These are phyloP conservation scores for Drosophila peninsularis DNA, from an alignment of 2,888 invertebrate species.

Conservation along the genomic window DNA sequence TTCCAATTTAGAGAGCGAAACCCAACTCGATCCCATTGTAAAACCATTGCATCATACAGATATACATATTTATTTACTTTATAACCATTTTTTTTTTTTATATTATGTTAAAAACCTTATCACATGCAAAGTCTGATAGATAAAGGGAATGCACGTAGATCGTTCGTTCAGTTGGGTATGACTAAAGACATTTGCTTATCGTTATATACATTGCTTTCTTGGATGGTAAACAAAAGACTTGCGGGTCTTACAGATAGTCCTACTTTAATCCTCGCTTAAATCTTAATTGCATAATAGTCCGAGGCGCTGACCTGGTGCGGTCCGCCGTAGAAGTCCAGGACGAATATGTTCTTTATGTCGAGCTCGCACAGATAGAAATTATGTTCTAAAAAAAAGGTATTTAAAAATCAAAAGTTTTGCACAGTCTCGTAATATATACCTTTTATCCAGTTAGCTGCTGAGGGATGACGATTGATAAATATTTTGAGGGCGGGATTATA, in stretches of 20 bases:
- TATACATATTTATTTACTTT: background rate
- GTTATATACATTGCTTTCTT: conserved; percentile 6
- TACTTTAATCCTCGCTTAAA: conserved; percentile 23
- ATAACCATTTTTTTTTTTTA: background rate
- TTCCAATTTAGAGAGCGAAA: too few relatives aligned
- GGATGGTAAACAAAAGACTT: conserved; percentile 15
- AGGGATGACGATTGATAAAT: conserved; percentile 82
- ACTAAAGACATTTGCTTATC: conserved; percentile 11
- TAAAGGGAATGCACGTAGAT: background rate
- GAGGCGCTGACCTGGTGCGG: conserved; percentile 84
- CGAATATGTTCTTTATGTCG: conserved; percentile 89
- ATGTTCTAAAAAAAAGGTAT: conserved; percentile 87
- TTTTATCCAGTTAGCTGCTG: conserved; percentile 78
- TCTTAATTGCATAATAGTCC: conserved; percentile 57
- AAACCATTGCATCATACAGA: background rate
- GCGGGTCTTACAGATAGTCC: background rate
- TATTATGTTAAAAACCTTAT: background rate
- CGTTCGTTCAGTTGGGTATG: conserved; percentile 5
- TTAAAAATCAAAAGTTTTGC: background rate
- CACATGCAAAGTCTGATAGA: conserved; percentile 6
- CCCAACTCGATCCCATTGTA: background rate
- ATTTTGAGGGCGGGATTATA: conserved; percentile 69
- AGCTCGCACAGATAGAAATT: conserved; percentile 92
- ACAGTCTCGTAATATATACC: conserved; percentile 45
- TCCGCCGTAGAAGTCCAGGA: conserved; percentile 93